These are phyloP conservation scores for Ormyrus labotus DNA, from an alignment of 2,888 invertebrate genomes.

Conservation along the genomic window DNA sequence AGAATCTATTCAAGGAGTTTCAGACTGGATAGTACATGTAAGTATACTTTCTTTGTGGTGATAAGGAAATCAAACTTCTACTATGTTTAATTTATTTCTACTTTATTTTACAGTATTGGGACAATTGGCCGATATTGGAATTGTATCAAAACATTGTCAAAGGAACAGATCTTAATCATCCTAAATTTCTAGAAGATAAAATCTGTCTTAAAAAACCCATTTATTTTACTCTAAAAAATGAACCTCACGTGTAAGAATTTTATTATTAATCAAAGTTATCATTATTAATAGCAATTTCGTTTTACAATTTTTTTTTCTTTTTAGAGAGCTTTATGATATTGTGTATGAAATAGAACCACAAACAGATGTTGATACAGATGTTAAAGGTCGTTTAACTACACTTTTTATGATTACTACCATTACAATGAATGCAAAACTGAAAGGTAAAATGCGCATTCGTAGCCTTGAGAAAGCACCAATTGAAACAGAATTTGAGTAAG, in stretches of 20 bases:
- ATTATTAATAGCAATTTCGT: background rate
- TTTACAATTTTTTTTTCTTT: background rate
- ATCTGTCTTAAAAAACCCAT: background rate
- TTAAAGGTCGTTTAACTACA: slow-evolving; percentile 20
- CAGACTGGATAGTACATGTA: slow-evolving; percentile 14
- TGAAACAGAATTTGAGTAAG: no score
- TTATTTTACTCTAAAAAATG: slow-evolving; percentile 10
- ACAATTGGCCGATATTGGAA: background rate
- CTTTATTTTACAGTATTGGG: background rate
- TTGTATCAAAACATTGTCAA: background rate
- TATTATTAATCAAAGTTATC: background rate
- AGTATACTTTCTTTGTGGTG: background rate
- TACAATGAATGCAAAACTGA: background rate
- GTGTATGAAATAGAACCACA: background rate
- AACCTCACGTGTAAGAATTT: background rate
- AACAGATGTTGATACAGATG: background rate
- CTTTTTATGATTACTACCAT: slow-evolving; percentile 1
- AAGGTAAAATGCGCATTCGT: slow-evolving; percentile 17
- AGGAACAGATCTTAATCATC: background rate
- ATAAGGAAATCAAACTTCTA: background rate
- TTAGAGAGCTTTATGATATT: slow-evolving; percentile 6
- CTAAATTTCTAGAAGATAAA: no score
- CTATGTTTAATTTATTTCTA: background rate
- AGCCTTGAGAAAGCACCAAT: no score
- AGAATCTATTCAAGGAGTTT: background rate